phyloP scores from a whole-genome alignment of 2,797 vertebrate species.

The Corythornis leucogaster region DNA sequence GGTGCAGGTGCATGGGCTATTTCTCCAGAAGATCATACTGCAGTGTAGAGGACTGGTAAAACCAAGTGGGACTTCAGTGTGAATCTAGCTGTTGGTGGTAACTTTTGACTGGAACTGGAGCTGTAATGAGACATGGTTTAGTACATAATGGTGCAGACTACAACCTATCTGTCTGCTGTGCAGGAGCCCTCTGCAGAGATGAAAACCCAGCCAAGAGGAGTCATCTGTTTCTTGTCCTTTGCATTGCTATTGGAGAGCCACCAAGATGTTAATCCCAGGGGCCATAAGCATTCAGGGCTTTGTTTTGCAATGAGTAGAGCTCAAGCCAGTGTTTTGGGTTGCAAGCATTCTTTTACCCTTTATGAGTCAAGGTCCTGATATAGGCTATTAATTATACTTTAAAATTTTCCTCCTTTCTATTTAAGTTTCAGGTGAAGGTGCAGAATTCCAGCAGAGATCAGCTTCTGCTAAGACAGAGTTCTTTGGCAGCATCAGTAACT shows the following conservation, averaged over 20 bases:
- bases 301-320: background rate
- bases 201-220: background rate
- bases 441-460: conserved; percentile 1
- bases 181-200: background rate
- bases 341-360: background rate
- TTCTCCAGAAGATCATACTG: background rate
- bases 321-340: background rate
- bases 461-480: background rate
- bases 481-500: background rate
- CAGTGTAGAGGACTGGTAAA: background rate
- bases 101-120: background rate
- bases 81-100: background rate
- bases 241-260: background rate
- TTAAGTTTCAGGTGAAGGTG: background rate
- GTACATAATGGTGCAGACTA: background rate
- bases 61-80: background rate
- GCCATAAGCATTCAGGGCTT: background rate
- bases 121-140: background rate
- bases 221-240: background rate
- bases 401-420: conserved; percentile 8
- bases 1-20: background rate
- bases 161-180: background rate
- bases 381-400: background rate
- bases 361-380: background rate
- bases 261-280: background rate